Evolutionary conservation across 1,140 invertebrate species (phyloP), one percentile per base, ranked within the genome.

Genomic region (Popillia japonica): DNA sequence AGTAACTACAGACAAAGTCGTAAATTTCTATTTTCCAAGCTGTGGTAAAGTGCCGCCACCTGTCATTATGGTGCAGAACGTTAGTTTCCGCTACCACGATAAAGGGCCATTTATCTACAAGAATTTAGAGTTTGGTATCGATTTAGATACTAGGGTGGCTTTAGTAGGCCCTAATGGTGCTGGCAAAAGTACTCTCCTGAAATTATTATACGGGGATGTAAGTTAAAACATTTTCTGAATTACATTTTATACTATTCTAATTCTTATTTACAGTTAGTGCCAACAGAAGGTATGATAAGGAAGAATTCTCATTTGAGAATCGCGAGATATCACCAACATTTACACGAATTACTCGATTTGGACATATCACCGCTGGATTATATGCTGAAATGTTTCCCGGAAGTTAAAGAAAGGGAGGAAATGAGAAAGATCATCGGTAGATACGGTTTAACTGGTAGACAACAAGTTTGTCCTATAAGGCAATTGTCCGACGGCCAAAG

Each of bases 371-470:
- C 99, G 7, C 87, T 99, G 10, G 98, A 99, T 80, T 99, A 99
- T 85, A 99, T 99, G 98, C 94, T 99, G 94, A 94, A 94, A 84
- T 91, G 93, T 80, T 99, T 98, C 86, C 98, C 99, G 0, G 96
- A 98, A 22, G 94, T 99, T 1, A 99, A 99, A 83, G 99, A 99
- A 87, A 92, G 94, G 41, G 99, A 99, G 89, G 98, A 99, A 86
- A 99, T 99, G 98, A 90, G 99, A 75, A 99, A 98, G 88, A 99
- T 99, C 80, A 98, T 99, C 84, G 99, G 99, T 3, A 91, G 98
- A 78, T 99, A 99, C 87, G 98, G 98, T 17, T 88, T 99, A 4
- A 97, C 98, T 20, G 98, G 85, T 40, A 92, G 96, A 83, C 98
- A 99, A 87, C 98, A 99, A 95, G 93, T 99, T 23, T 99, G 97